Base-by-base conservation (phyloP, 2,797 vertebrate genomes). In the Catharus ustulatus region DNA sequence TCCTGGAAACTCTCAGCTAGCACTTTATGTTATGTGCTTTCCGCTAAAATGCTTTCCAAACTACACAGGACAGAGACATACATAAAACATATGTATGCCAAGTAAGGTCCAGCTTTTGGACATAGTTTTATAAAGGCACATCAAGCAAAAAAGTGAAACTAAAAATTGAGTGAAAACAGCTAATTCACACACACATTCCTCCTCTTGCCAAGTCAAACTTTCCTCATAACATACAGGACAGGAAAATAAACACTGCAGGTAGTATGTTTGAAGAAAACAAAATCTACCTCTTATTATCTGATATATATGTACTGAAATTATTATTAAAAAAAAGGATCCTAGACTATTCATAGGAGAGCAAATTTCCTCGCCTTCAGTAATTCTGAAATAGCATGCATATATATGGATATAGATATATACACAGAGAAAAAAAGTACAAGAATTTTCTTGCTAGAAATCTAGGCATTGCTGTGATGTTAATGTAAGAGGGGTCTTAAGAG, bases 11-110 rank as follows among this genome's bases (percentile, higher is more conserved):
- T 55, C 45, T 63, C 36, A 92, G 43, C 20, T 30, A 79, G 34
- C 11, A 64, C 24, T 26, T 75, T 72, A 64, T 16, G 19, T 75
- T 83, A 54, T 2, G 4, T 5, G 8, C 17, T 80, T 93, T 77
- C 58, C 34, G 68, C 61, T 61, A 58, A 84, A 92, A 90, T 30
- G 71, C 48, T 80, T 93, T 43, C 20, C 23, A 64, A 92, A 77
- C 36, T 42, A 75, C 51, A 78, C 6, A 66, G 23, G 55, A 49
- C 1, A 73, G 12, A 75, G 27, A 27, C 62, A 72, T 23, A 78
- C 2, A 49, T 38, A 73, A 82, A 52, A 32, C 3, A 10, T 6
- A 45, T 4, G 4, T 22, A 34, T 20, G 15, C 46, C 22, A 87
- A 61, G 17, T 13, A 66, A 42, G 16, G 40, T 66, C 29, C 29